Conservation (phyloP, 2,888 invertebrate genomes). For the Lochmaea capreae region DNA sequence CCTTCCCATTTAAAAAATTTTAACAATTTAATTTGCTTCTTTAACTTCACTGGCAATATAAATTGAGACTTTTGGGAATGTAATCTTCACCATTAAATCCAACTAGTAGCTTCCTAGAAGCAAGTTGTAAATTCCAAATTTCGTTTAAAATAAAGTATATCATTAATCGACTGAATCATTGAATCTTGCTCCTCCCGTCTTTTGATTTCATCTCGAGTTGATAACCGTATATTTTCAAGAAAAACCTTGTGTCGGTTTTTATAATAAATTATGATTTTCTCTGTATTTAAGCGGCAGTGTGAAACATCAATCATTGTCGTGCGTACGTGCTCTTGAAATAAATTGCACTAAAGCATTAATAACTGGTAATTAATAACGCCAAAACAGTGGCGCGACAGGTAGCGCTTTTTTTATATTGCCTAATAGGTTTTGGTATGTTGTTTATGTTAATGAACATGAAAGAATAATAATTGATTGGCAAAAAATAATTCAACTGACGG, state of each 20-base stretch:
- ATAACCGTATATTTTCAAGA: conserved; percentile 26
- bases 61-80: no score
- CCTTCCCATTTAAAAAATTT: no score
- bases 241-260: conserved; percentile 41
- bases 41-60: no score
- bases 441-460: background rate
- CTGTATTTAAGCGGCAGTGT: conserved; percentile 41
- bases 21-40: no score
- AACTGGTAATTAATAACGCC: conserved; percentile 29
- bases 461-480: background rate
- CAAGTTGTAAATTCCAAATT: background rate
- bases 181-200: conserved; percentile 12
- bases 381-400: conserved; percentile 23
- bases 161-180: conserved; percentile 12
- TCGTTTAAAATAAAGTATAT: background rate
- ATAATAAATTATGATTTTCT: conserved; percentile 47
- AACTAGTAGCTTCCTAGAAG: background rate
- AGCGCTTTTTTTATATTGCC: background rate
- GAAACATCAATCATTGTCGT: conserved; percentile 51
- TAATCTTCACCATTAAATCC: no score
- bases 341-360: conserved; percentile 37
- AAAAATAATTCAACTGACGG: background rate
- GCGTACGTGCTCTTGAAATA: conserved; percentile 41
- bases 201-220: conserved; percentile 10
- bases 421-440: background rate